A percentile compares a stretch with the other conserved stretches of the same genome.
Evolutionary conservation across 2,797 vertebrate genomes (phyloP).

Genomic region (Mormyrus proboscirostris): DNA sequence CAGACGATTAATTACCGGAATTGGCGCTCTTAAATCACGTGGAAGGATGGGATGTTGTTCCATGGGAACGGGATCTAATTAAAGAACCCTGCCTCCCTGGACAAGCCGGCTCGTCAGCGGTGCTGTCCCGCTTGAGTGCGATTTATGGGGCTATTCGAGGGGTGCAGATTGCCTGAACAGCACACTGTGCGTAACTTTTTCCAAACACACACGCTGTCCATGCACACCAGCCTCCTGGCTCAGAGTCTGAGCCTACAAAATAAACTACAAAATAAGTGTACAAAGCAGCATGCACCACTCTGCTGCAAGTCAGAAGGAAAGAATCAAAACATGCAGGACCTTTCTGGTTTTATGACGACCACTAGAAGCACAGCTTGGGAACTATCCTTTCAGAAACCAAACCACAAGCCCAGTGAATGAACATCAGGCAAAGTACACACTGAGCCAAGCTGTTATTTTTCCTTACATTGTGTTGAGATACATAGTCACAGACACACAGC

Average conservation of each 20-base stretch:
- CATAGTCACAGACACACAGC: background rate
- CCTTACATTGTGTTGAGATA: background rate
- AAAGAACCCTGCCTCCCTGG: conserved; percentile 53
- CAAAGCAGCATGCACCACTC: background rate
- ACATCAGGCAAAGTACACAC: background rate
- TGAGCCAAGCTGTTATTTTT: background rate
- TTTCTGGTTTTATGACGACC: background rate
- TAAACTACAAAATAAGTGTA: background rate
- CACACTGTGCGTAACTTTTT: conserved; percentile 12
- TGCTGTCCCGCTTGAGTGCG: conserved; percentile 50
- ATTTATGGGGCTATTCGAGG: conserved; percentile 50
- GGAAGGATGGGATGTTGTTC: conserved; percentile 66
- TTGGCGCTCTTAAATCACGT: conserved; percentile 59
- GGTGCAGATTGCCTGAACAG: background rate
- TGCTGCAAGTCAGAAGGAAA: background rate
- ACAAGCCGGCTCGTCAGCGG: conserved; percentile 57
- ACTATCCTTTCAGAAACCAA: background rate
- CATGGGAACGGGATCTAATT: conserved; percentile 63
- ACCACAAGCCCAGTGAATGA: background rate
- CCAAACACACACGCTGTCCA: background rate
- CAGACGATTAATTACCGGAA: conserved; percentile 59
- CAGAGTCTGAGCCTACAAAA: background rate
- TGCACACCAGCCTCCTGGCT: background rate
- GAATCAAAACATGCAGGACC: background rate
- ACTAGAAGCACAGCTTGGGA: background rate